Base-by-base conservation (phyloP, 1,140 invertebrate genomes). In the Listronotus oregonensis region DNA sequence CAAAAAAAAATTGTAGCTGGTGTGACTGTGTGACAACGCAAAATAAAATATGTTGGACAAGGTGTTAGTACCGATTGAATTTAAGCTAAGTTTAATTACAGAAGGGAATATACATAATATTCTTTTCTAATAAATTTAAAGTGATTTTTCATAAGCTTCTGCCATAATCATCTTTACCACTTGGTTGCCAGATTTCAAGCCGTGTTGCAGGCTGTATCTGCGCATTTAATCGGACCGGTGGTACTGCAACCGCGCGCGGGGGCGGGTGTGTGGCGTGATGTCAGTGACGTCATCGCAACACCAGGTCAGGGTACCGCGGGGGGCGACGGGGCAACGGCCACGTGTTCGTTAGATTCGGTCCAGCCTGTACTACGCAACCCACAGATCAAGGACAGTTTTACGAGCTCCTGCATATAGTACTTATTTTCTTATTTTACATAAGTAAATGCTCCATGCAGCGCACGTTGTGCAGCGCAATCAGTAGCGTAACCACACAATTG, bases 361-460 rank as follows among this genome's bases (percentile, higher is more conserved):
- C 71, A 71, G 72, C 71, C 67, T 75, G 71, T 77, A 78, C 77
- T 78, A 78, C 76, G 75, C 77, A 75, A 77, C 77, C 76, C 75
- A 78, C 74, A 78, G 76, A 78, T 78, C 77, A 78, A 78, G 77
- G 77, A 77, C 77, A 78, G 72, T 78, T 78, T 78, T 78, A 78
- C 77, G 75, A 77, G 76, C 75, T 73, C 71, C 74, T 74, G 76
- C 75, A 75, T 75, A 75, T 75, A 76, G 73, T 76, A 73, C 71
- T 76, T 76, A 71, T 75, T 73, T 71, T 75, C 71, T 74, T 75
- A 72, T 75, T 73, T 70, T 74, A 71, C 54, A 51, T 68, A 64
- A 65, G 63, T 69, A 69, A 64, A 61, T 64, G 62, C 64, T 66
- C 57, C 58, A 52, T 67, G 65, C 61, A 65, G 65, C 65, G 64